Conservation (phyloP, 2,888 invertebrate species). For the Habroteleia sp. region DNA sequence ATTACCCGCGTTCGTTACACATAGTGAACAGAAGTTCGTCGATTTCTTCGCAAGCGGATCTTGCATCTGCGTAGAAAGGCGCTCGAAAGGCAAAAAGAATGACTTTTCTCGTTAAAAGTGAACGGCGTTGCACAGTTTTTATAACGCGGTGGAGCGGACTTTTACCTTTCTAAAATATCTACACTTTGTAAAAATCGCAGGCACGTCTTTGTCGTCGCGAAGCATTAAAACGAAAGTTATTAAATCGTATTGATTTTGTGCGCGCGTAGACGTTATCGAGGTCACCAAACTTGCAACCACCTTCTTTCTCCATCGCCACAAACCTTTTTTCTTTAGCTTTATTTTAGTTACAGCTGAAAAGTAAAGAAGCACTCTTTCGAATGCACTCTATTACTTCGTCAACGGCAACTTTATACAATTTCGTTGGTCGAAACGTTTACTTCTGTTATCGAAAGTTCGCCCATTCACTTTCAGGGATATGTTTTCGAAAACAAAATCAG, state of each 20-base stretch:
- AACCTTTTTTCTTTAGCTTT: not conserved
- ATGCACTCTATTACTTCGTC: constrained; percentile 20
- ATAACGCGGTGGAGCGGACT: constrained; percentile 61
- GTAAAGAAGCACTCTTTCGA: constrained; percentile 27
- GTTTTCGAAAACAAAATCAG: constrained; percentile 57
- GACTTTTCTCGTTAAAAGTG: constrained; percentile 68
- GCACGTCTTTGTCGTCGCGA: constrained; percentile 26
- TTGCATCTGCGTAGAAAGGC: constrained; percentile 64
- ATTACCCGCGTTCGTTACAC: constrained; percentile 58
- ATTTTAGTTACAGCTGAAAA: constrained; percentile 5
- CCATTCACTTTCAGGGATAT: constrained; percentile 39
- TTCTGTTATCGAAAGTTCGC: constrained; percentile 47
- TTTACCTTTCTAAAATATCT: constrained; percentile 75
- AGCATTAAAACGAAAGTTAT: constrained; percentile 53
- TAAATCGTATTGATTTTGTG: constrained; percentile 49
- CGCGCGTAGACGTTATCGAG: constrained; percentile 19
- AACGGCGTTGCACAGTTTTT: constrained; percentile 66
- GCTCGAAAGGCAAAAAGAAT: constrained; percentile 64
- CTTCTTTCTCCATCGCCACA: not conserved
- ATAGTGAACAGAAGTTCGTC: constrained; percentile 43
- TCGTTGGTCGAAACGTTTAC: constrained; percentile 33
- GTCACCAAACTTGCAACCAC: constrained; percentile 20
- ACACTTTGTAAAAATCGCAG: constrained; percentile 58
- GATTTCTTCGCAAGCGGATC: constrained; percentile 59
- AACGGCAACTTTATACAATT: constrained; percentile 35